Base-by-base conservation (phyloP, 2,888 invertebrate species). In the Calliopum simillimum region DNA sequence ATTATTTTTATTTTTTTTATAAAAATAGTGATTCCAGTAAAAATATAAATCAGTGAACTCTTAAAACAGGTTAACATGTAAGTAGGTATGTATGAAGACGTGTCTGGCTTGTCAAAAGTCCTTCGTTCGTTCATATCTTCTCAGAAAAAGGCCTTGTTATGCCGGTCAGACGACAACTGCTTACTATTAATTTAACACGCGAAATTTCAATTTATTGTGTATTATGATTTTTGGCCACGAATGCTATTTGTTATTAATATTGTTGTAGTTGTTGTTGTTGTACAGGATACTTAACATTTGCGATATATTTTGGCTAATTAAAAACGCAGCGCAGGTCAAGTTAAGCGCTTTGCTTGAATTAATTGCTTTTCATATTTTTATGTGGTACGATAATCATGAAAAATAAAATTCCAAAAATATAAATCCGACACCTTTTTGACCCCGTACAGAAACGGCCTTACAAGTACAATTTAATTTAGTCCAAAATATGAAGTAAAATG, bases 131-230 rank as follows among this genome's bases (percentile, higher is more conserved):
- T 33, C 33, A 33, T 33, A 33, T 0, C 4, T 33, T 1, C 33
- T 33, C 8, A 8, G 33, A 8, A 33, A 33, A 8, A 33, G 33
- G n/a, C n/a, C n/a, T 33, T 8, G 33, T 33, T 8, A 5, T 33
- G 33, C 33, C 33, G 33, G 33, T 56, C 23, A 21, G 19, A 1
- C n/a, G 21, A 4, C 12, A 53, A 21, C 16, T 3, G n/a, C 16
- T 11, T 19, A 53, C 19, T 13, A 1, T n/a, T 53, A 8, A 21
- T 1, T 2, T 23, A 6, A 21, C 53, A 56, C 65, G 61, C 61
- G 33, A 62, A 25, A n/a, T 23, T 66, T 51, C 56, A 70, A 70
- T 62, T 70, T 70, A 46, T 62, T 49, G 11, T 43, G n/a, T 23
- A 58, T 58, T 58, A 33, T 33, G 12, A 16, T 21, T 19, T 21